phyloP scores from a whole-genome alignment of 2,888 invertebrate species.

The Hypercompe scribonia region DNA sequence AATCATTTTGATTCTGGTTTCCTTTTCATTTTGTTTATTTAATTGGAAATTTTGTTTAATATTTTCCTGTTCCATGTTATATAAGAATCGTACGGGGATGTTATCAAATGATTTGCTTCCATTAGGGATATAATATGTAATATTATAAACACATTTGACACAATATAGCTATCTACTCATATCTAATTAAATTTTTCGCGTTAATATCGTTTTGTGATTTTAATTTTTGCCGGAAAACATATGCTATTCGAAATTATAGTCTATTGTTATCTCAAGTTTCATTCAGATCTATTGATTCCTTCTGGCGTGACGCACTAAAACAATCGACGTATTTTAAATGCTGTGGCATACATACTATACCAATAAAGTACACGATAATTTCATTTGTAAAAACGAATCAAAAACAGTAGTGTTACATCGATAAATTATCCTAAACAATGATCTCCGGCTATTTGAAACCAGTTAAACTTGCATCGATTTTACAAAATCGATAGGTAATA shows the following conservation, averaged over 20 bases:
- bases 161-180: too few relatives aligned
- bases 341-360: neutral
- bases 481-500: neutral
- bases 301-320: neutral
- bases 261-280: too few relatives aligned
- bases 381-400: neutral
- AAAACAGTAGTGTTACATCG: neutral
- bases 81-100: neutral
- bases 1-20: conserved; percentile 31
- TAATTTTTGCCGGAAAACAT: too few relatives aligned
- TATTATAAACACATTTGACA: neutral
- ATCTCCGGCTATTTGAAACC: neutral
- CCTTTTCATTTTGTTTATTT: conserved; percentile 36
- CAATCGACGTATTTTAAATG: too few relatives aligned
- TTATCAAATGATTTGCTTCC: neutral
- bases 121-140: neutral
- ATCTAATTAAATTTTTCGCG: too few relatives aligned
- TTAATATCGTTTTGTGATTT: too few relatives aligned
- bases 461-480: neutral
- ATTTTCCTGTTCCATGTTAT: neutral
- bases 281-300: neutral
- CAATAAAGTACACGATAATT: neutral
- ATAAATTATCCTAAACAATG: neutral
- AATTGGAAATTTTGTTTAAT: conserved; percentile 19
- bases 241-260: too few relatives aligned